Percentiles rank a stretch among this genome's conserved stretches.
Evolutionary conservation across 2,797 vertebrate genomes (phyloP).

Genomic region (Tragelaphus eurycerus): DNA sequence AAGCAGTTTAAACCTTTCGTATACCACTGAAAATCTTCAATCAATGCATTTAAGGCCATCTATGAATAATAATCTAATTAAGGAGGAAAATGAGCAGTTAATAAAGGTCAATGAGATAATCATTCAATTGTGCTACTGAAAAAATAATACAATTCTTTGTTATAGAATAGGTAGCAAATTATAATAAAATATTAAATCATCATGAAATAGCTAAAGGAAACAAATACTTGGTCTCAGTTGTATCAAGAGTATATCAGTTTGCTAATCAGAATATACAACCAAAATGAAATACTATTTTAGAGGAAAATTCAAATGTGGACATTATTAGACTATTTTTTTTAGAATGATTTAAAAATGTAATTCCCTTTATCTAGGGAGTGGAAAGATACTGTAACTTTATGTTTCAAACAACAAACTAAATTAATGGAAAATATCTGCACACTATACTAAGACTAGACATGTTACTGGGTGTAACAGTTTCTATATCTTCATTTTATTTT

Average conservation of each 20-base stretch:
- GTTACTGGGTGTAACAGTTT: not conserved
- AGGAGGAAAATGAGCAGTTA: conserved; percentile 54
- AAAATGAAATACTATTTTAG: conserved; percentile 13
- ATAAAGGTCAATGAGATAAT: conserved; percentile 49
- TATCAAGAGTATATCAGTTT: not conserved
- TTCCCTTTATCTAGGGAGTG: not conserved
- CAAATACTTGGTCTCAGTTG: not conserved
- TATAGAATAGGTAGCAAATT: conserved; percentile 15
- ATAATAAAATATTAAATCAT: conserved; percentile 51
- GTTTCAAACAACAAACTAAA: conserved; percentile 20
- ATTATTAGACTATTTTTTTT: not conserved
- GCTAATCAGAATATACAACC: not conserved
- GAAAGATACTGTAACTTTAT: conserved; percentile 10
- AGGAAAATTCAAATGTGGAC: not conserved
- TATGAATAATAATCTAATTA: conserved; percentile 59
- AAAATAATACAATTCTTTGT: conserved; percentile 16
- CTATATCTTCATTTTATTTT: conserved; percentile 28
- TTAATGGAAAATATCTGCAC: not conserved
- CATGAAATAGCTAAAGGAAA: not conserved
- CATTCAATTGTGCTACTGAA: conserved; percentile 17
- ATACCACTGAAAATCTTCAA: conserved; percentile 9
- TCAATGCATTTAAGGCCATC: conserved; percentile 30
- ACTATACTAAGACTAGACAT: not conserved
- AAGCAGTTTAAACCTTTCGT: not conserved
- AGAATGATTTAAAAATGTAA: conserved; percentile 17